A percentile compares a stretch with the other conserved stretches of the same genome.
These are phyloP conservation scores for Petrocephalus schoutedeni DNA, from an alignment of 2,797 vertebrate species.

Conservation along the genomic window DNA sequence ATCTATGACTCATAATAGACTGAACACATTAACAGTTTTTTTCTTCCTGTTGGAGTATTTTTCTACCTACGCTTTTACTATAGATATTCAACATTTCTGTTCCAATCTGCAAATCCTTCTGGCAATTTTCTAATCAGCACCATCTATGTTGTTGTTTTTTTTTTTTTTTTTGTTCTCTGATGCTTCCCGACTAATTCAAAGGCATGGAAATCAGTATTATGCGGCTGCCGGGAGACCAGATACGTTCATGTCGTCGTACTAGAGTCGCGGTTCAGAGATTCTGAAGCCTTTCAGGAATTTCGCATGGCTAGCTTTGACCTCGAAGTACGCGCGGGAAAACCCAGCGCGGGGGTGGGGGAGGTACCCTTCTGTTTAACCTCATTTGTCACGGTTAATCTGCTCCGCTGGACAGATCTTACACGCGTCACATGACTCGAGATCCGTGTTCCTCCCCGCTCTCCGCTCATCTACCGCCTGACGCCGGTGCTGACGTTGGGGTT, in stretches of 20 bases:
- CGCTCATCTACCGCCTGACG: neutral
- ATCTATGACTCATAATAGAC: constrained; percentile 10
- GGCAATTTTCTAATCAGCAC: constrained; percentile 55
- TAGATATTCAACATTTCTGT: constrained; percentile 29
- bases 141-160: constrained; percentile 34
- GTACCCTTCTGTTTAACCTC: constrained; percentile 9
- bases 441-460: neutral
- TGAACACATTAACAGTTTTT: neutral
- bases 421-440: neutral
- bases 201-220: constrained; percentile 44
- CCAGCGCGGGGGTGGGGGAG: neutral
- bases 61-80: neutral
- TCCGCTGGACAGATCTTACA: neutral
- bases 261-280: constrained; percentile 50
- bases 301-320: constrained; percentile 9
- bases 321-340: constrained; percentile 37
- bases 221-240: constrained; percentile 54
- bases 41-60: constrained; percentile 7
- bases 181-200: constrained; percentile 56
- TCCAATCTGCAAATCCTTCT: constrained; percentile 38
- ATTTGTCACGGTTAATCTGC: constrained; percentile 22
- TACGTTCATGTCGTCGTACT: constrained; percentile 49
- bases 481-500: neutral
- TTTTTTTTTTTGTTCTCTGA: constrained; percentile 52
- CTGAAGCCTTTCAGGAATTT: constrained; percentile 44